Base-by-base conservation (phyloP, 2,888 invertebrate species). In the Pimpla rufipes region DNA sequence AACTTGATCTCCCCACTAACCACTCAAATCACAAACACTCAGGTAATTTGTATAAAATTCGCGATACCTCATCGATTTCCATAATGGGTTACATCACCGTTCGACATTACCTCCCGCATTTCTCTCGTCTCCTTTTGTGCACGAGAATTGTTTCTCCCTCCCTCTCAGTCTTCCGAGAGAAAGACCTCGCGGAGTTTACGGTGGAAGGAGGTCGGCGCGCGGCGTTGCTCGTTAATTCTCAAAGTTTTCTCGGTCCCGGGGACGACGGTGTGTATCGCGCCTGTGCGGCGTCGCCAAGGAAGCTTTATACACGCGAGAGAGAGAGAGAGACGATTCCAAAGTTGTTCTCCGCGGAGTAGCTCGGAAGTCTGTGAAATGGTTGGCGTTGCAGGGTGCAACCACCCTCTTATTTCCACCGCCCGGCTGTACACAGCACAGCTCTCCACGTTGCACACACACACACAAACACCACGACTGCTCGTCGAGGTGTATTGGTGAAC, bases 211-310 rank as follows among this genome's bases (percentile, higher is more conserved):
- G 47, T 47, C n/a, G 47, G 37, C 62, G 37, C 35, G 59, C 37
- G 62, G 62, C 37, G 10, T 62, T 37, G 74, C 80, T 83, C 80
- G 80, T 80, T 83, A 83, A 83, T 83, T 83, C 77, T 55, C 73
- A 77, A 83, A 83, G 83, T 83, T 83, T 80, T 18, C 47, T 50
- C 42, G 59, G 42, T 59, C 6, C 42, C 47, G 37, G 29, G 42
- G 57, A 62, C 70, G 70, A n/a, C n/a, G n/a, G n/a, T n/a, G 83
- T 71, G 79, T 75, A 83, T 79, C 79, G 83, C 35, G 37, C 29
- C 50, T 55, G 47, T 42, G 74, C 8, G 52, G 59, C 68, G 59
- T 50, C 62, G 71, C 73, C 79, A 67, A 73, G 75, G 50, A 77
- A 78, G 66, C 70, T 59, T 64, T 62, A 76, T 71, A 75, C 42